phyloP scores from a whole-genome alignment of 2,888 invertebrate genomes.

The Ophion ventricosus region DNA sequence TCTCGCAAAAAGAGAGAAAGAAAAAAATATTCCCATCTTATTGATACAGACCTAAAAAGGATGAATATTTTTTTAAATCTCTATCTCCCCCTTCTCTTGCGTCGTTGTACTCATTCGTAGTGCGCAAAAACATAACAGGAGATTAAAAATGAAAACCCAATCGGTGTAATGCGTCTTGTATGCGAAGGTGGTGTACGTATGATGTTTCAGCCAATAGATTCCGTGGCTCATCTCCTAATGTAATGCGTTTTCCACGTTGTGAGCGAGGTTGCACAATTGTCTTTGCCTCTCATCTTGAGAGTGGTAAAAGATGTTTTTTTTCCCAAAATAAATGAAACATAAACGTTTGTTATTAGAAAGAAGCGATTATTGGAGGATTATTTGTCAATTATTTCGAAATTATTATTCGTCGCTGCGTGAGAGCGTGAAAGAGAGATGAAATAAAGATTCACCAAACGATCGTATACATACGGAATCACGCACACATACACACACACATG shows the following conservation, averaged over 20 bases:
- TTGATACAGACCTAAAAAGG: constrained; percentile 1
- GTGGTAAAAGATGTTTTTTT: constrained; percentile 14
- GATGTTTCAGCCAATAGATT: constrained; percentile 34
- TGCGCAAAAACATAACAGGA: constrained; percentile 3
- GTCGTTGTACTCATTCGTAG: constrained; percentile 5
- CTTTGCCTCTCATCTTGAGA: constrained; percentile 23
- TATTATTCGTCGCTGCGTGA: constrained; percentile 64
- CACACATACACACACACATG: constrained; percentile 50
- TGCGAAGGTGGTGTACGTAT: constrained; percentile 4
- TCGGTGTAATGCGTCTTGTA: constrained; percentile 18
- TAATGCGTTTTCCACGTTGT: constrained; percentile 56
- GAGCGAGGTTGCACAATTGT: constrained; percentile 16
- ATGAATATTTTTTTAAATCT: background rate
- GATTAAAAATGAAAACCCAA: background rate
- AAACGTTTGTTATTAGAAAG: background rate
- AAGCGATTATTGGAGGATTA: too few relatives aligned
- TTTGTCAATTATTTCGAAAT: constrained; percentile 41
- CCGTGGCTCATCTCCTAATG: constrained; percentile 46
- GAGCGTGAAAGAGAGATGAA: constrained; percentile 72
- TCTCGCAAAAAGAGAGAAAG: constrained; percentile 4
- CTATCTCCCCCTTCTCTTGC: background rate
- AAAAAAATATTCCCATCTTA: constrained; percentile 29
- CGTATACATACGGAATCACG: constrained; percentile 48
- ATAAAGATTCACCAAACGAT: constrained; percentile 65
- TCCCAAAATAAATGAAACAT: constrained; percentile 8